Conservation (phyloP, 2,888 invertebrate species). For the Rhorus exstirpatorius region DNA sequence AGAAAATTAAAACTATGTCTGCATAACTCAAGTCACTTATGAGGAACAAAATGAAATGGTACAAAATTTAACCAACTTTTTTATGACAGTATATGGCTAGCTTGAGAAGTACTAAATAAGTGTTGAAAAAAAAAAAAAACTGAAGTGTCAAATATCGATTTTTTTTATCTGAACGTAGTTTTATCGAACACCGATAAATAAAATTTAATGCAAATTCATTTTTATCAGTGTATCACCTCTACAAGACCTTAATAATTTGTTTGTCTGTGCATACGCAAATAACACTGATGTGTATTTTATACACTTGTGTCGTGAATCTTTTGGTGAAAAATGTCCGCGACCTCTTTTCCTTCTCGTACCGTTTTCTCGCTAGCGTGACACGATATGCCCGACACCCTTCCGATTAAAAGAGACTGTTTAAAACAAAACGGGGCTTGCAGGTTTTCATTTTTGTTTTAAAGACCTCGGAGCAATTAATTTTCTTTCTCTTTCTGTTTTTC, state of each 20-base stretch:
- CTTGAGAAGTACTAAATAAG: background rate
- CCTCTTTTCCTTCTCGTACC: slow-evolving; percentile 20
- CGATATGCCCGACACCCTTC: slow-evolving; percentile 11
- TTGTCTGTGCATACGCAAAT: no score
- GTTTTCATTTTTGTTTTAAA: slow-evolving; percentile 63
- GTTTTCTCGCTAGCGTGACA: slow-evolving; percentile 25
- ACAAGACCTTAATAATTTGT: no score
- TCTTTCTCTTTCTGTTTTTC: slow-evolving; percentile 41
- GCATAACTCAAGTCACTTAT: slow-evolving; percentile 6
- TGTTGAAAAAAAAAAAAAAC: background rate
- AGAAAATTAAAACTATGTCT: slow-evolving; percentile 3
- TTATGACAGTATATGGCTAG: background rate
- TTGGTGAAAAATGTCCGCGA: slow-evolving; percentile 17
- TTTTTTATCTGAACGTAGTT: no score
- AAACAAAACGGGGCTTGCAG: slow-evolving; percentile 33
- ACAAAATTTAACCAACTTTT: slow-evolving; percentile 1
- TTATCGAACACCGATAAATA: no score
- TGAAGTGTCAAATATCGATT: background rate
- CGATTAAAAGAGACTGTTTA: slow-evolving; percentile 48
- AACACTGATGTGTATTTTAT: background rate
- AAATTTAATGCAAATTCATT: background rate
- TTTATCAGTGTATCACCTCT: background rate
- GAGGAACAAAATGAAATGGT: slow-evolving; percentile 12
- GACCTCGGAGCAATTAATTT: slow-evolving; percentile 73
- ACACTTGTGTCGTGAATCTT: background rate